Percentiles rank a stretch among this genome's conserved stretches.
Evolutionary conservation across 2,888 invertebrate genomes (phyloP).

Genomic region (Drosophila fungiperda): DNA sequence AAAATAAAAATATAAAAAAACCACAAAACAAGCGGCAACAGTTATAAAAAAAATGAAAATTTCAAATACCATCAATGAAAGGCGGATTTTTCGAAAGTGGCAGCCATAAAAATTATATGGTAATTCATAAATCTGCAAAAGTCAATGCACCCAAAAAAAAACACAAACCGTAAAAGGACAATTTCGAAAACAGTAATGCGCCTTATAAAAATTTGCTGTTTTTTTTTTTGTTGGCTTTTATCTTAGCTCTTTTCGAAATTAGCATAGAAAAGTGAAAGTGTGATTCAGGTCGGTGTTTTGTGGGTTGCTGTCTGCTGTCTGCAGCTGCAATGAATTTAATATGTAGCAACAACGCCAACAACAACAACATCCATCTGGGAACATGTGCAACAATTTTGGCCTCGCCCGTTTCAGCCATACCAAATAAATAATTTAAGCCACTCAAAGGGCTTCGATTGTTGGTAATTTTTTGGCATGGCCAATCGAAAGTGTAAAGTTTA

Average conservation of each 20-base stretch:
- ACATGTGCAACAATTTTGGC: constrained; percentile 60
- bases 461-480: constrained; percentile 36
- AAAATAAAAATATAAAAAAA: constrained; percentile 6
- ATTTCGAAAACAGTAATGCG: constrained; percentile 53
- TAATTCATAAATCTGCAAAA: constrained; percentile 38
- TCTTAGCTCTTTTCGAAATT: constrained; percentile 52
- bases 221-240: constrained; percentile 22
- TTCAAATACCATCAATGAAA: constrained; percentile 26
- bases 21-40: constrained; percentile 23
- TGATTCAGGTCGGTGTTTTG: constrained; percentile 47
- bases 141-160: constrained; percentile 48
- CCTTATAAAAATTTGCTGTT: constrained; percentile 29
- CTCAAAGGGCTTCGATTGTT: constrained; percentile 64
- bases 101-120: constrained; percentile 47
- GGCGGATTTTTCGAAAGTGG: constrained; percentile 46
- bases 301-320: constrained; percentile 37
- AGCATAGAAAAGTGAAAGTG: constrained; percentile 76
- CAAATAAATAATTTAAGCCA: constrained; percentile 29
- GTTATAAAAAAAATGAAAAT: constrained; percentile 32
- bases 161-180: constrained; percentile 52
- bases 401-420: constrained; percentile 43
- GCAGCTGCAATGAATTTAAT: constrained; percentile 75
- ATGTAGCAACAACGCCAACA: constrained; percentile 53
- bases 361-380: constrained; percentile 37
- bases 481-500: constrained; percentile 7